phyloP scores from a whole-genome alignment of 2,113 vertebrate species.

The Sebastes schlegelii region DNA sequence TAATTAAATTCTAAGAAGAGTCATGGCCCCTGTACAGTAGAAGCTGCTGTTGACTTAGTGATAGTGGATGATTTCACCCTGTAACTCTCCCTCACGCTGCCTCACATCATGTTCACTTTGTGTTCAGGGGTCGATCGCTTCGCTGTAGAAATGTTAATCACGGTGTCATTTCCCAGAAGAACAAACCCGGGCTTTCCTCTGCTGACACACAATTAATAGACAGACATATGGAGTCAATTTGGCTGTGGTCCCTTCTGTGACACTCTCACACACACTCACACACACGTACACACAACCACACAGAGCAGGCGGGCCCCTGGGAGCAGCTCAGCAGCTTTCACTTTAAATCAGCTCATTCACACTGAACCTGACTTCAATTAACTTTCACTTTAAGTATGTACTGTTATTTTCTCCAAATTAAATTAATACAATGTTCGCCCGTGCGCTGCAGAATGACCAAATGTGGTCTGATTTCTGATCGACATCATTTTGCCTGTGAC shows the following conservation, averaged over 20 bases:
- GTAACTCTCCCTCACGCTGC: constrained; percentile 27
- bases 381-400: constrained; percentile 22
- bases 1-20: constrained; percentile 43
- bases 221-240: constrained; percentile 99
- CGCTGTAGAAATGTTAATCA: constrained; percentile 88
- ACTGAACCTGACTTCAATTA: constrained; percentile 52
- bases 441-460: not conserved
- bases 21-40: not conserved
- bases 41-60: constrained; percentile 29
- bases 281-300: constrained; percentile 14
- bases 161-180: constrained; percentile 88
- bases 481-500: not conserved
- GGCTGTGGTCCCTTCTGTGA: constrained; percentile 66
- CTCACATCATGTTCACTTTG: constrained; percentile 43
- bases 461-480: not conserved
- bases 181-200: constrained; percentile 82
- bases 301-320: constrained; percentile 19
- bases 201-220: constrained; percentile 94
- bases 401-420: constrained; percentile 1
- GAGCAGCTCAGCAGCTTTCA: constrained; percentile 60
- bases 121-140: constrained; percentile 47
- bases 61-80: constrained; percentile 6
- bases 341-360: constrained; percentile 61
- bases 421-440: not conserved
- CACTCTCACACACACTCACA: constrained; percentile 30